Evolutionary conservation across 1,140 invertebrate genomes (phyloP), one percentile per base, ranked within the genome.

Genomic region (Panagrolaimus sp.): DNA sequence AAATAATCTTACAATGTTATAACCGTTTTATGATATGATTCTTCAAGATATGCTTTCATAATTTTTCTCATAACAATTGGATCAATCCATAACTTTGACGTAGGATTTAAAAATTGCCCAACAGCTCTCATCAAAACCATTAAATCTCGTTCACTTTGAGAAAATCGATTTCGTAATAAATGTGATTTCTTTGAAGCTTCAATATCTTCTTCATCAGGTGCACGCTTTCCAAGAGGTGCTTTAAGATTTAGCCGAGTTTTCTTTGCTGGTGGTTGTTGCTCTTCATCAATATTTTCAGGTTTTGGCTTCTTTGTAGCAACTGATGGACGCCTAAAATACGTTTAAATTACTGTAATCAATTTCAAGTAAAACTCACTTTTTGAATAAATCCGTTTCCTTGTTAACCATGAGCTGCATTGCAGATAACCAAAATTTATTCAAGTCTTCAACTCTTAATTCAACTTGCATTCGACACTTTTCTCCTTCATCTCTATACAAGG

Each of bases 61-160:
- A 76, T 70, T 38, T 76, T 71, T 1, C 75, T 26, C 17, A 76
- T 63, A 32, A 76, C 73, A n/a, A 63, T 62, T 8, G 75, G 75
- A 68, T 76, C 68, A 21, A 76, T 21, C 75, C 75, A 76, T 62
- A 76, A 73, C 26, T 73, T 67, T n/a, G 70, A 75, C 32, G 75
- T 65, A 0, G 75, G 75, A 63, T 76, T 76, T 17, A 76, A 43
- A 32, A 76, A 76, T 48, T 73, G 75, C 8, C 75, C 67, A 32
- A 76, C 75, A 6, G 75, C 75, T 17, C 73, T 67, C 17, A 76
- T 76, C 21, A 76, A 26, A n/a, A 76, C 65, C n/a, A 76, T 44
- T 46, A 75, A 62, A 52, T 76, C 75, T 9, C 66, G 65, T 45
- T 76, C 75, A 21, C 64, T 69, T 8, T 70, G 32, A 5, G 47